These are phyloP conservation scores for Sanderia malayensis DNA, from an alignment of 30 jellyfish, hydroid and myxozoan genomes.

Conservation along the genomic window DNA sequence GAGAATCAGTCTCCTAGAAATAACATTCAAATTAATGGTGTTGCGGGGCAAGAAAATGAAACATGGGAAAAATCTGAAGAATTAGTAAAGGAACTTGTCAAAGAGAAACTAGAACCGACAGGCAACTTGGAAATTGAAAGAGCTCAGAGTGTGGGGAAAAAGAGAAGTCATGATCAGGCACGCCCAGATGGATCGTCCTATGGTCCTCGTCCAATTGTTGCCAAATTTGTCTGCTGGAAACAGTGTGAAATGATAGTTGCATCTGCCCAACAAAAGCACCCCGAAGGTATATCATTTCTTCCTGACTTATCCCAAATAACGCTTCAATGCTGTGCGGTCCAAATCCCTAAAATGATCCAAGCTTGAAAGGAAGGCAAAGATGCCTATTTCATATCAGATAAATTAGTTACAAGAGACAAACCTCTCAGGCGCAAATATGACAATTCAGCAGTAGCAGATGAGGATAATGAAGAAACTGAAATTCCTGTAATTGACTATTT, in stretches of 20 bases:
- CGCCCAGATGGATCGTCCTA: constrained; percentile 14
- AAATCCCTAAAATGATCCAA: constrained; percentile 1
- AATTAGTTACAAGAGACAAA: background rate
- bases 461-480: background rate
- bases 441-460: background rate
- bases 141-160: constrained; percentile 22
- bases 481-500: background rate
- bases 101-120: constrained; percentile 7
- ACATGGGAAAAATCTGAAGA: constrained; percentile 29
- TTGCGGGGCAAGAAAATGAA: constrained; percentile 10
- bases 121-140: constrained; percentile 16
- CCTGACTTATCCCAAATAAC: background rate
- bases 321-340: background rate
- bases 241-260: constrained; percentile 6
- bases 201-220: constrained; percentile 23
- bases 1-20: constrained; percentile 20
- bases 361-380: background rate
- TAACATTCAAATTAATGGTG: constrained; percentile 20
- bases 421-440: background rate
- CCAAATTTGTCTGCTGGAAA: constrained; percentile 17
- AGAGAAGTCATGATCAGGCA: constrained; percentile 16
- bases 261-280: constrained; percentile 2
- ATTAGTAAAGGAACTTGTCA: constrained; percentile 11
- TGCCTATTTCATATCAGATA: background rate
- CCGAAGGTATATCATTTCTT: background rate